Base-by-base conservation (phyloP, 1,140 invertebrate species). In the Drosophila yakuba region DNA sequence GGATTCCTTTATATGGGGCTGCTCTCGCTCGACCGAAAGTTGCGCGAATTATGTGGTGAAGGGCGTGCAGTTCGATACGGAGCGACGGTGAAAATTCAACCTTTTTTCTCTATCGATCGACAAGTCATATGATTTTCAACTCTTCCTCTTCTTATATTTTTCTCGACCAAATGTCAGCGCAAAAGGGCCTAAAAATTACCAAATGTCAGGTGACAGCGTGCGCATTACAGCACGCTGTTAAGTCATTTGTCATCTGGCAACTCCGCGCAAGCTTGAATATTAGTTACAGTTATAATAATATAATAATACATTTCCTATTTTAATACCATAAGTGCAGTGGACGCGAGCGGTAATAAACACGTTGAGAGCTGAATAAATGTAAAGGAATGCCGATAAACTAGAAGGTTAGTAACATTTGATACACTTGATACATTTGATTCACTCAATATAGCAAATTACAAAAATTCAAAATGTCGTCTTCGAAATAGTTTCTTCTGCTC, bases 81-180 rank as follows among this genome's bases (percentile, higher is more conserved):
- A 66, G 63, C 62, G 58, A 47, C 48, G 35, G 56, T 63, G 61
- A 78, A 86, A 78, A 66, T 57, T 54, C 71, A 88, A 88, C 76
- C 67, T 79, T 73, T 83, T 79, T 81, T 81, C 63, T 88, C 74
- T 85, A 88, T 88, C 84, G 83, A 88, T 88, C 73, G 75, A 84
- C 78, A 80, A 86, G 83, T 86, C 83, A 88, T 88, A 88, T 88
- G 83, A 88, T 89, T 88, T 72, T 20, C 15, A 25, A 2, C 57
- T 36, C 25, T 20, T 47, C 57, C 17, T 45, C 56, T 58, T 58
- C 56, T 58, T 58, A 28, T 52, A 32, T 52, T 52, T 52, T 50
- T 52, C 50, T 52, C 11, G 32, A 3, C 50, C 50, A 52, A 52
- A 17, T 14, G 50, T 52, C 50, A 52, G 50, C 50, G 50, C 28